Conservation (phyloP, 2,888 invertebrate species). For the Drosophila infuscata region DNA sequence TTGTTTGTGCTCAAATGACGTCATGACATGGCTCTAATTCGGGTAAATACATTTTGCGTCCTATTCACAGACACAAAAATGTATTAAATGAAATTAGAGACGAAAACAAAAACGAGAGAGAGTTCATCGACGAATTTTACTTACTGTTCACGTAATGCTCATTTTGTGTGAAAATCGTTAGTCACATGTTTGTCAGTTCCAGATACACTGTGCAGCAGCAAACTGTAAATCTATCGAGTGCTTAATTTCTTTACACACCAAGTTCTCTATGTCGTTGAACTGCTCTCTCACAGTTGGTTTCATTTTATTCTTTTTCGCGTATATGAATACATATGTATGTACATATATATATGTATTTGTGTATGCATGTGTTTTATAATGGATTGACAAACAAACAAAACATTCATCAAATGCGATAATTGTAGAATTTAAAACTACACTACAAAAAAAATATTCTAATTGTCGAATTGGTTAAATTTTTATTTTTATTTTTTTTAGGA, state of each 20-base stretch:
- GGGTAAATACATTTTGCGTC: constrained; percentile 36
- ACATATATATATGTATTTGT: not conserved
- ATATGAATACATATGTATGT: not conserved
- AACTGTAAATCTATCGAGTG: constrained; percentile 4
- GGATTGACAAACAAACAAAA: constrained; percentile 5
- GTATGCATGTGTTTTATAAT: not conserved
- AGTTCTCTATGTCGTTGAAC: constrained; percentile 65
- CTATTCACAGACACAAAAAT: constrained; percentile 6
- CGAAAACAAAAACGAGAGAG: constrained; percentile 35
- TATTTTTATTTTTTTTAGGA: not conserved
- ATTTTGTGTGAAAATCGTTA: constrained; percentile 48
- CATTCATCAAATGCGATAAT: constrained; percentile 12
- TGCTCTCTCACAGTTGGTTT: constrained; percentile 28
- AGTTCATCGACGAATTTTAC: constrained; percentile 11
- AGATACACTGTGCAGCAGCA: constrained; percentile 47
- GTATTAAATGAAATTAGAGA: constrained; percentile 4
- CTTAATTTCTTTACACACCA: constrained; percentile 16
- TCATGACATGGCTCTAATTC: constrained; percentile 39
- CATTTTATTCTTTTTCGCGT: constrained; percentile 8
- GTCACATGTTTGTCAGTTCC: constrained; percentile 42
- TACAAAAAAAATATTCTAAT: not conserved
- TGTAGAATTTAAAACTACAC: not conserved
- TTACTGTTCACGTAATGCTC: constrained; percentile 62
- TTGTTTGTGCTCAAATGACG: constrained; percentile 41
- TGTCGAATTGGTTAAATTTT: not conserved